Base-by-base conservation (phyloP, 2,888 invertebrate species). In the Tineola bisselliella region DNA sequence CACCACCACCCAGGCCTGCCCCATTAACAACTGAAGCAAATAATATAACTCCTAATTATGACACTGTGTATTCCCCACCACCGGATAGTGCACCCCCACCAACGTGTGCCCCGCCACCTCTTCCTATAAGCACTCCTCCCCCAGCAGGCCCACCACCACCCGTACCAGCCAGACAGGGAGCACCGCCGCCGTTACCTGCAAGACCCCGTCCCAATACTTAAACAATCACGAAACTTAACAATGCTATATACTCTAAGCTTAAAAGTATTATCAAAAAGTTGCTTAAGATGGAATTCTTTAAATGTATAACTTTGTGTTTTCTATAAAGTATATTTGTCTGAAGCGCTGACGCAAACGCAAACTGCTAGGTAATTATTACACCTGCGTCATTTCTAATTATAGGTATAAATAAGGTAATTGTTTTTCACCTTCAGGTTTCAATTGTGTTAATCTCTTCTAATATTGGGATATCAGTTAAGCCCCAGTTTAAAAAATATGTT, bases 141-240 rank as follows among this genome's bases (percentile, higher is more conserved):
- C 74, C 69, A 15, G 66, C 68, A 58, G 62, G 63, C 1, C 62
- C 65, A 8, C 83, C 84, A 33, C 82, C 88, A 18, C 83, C 88
- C 1, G 87, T 90, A 30, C 90, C 90, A 0, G 89, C 89, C 0
- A 79, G 90, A 62, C 88, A 88, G 61, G 84, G 88, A 5, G 88
- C 88, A 13, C 92, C 92, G 6, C 92, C 92, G 17, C 92, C 92
- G 0, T 76, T 92, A 65, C 92, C 92, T 3, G 91, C 91, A 44
- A 87, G 91, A 61, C 90, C 90, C 31, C 48, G 48, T 10, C 48
- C 38, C 10, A 38, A 38, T 38, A 25, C 25, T 6, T 25, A 25
- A 25, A 25, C 25, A 25, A 25, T 6, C 2, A 25, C 25, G 25
- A n/a, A n/a, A n/a, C n/a, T n/a, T n/a, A n/a, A n/a, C n/a, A n/a